Evolutionary conservation across 2,113 vertebrate species (phyloP), one percentile per base, ranked within the genome.

Genomic region (Clupea harengus): DNA sequence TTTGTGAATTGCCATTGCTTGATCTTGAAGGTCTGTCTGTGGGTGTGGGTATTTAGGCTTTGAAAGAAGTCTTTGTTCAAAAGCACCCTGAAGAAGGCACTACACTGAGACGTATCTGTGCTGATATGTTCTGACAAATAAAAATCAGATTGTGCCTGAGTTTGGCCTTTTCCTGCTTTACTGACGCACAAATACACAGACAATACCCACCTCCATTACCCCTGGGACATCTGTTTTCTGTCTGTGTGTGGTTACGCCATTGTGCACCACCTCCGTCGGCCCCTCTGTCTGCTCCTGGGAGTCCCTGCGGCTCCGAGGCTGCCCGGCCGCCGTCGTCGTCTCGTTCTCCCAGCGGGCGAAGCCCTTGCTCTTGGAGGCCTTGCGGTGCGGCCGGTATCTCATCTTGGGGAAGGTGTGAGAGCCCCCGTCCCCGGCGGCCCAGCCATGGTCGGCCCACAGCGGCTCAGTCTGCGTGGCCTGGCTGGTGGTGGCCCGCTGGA

Each of bases 361-460:
- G 39, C 97, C 97, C 95, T 97, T 97, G 90, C 92, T 96, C 91
- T 98, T 98, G 52, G 95, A 93, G 22, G 92, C 81, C 93, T 98
- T 98, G 72, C 96, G 92, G 0, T 96, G 95, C 90, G 96, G 95
- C 83, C 96, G 96, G 90, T 95, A 97, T 89, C 97, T 97, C 96
- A 97, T 98, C 94, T 98, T 99, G 80, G 98, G 98, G 88, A 99
- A 99, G 22, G 98, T 99, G 89, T 99, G 98, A 11, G 97, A 97
- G 45, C 97, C 96, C 0, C 95, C 92, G 57, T 97, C 95, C 0
- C 84, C 6, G 32, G 80, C 10, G 0, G 86, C 90, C 97, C 97
- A 99, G 88, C 93, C 93, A 22, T 95, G 92, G n/a, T 98, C 96
- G 0, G 96, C 92, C 98, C 98, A 99, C 67, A 98, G 92, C 0